Conservation (phyloP, 2,113 vertebrate genomes). For the Hiodon tergisus region DNA sequence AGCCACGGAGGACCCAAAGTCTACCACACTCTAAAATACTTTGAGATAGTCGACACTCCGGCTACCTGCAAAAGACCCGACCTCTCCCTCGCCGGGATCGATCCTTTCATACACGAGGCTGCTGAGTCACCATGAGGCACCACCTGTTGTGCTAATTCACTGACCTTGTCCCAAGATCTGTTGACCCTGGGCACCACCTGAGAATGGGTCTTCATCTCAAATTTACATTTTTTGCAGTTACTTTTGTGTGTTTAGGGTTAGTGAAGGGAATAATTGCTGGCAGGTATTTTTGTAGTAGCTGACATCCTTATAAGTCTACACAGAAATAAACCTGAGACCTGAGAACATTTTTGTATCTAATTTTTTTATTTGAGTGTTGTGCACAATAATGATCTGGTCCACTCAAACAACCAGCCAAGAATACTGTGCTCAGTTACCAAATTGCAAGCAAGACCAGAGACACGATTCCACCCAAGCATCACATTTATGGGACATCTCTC, state of each 20-base stretch:
- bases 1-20: constrained; percentile 39
- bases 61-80: constrained; percentile 42
- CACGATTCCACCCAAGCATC: too few species aligned
- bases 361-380: background rate
- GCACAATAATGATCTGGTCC: background rate
- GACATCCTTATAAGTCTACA: background rate
- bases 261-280: background rate
- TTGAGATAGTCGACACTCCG: constrained; percentile 43
- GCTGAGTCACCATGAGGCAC: constrained; percentile 13
- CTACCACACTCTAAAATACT: constrained; percentile 47
- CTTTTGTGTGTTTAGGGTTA: too few species aligned
- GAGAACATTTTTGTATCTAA: background rate
- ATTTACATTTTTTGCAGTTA: too few species aligned
- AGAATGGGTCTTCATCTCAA: too few species aligned
- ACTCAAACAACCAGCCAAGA: background rate
- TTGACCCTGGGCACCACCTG: too few species aligned
- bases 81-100: constrained; percentile 43
- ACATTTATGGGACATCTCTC: too few species aligned
- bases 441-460: too few species aligned
- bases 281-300: background rate
- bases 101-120: constrained; percentile 42
- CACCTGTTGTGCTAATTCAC: background rate
- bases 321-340: background rate
- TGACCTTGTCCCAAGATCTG: background rate
- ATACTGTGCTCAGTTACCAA: too few species aligned